Evolutionary conservation across 30 jellyfish, hydroid and myxozoan genomes (phyloP).

Genomic region (Turritopsis dohrnii): DNA sequence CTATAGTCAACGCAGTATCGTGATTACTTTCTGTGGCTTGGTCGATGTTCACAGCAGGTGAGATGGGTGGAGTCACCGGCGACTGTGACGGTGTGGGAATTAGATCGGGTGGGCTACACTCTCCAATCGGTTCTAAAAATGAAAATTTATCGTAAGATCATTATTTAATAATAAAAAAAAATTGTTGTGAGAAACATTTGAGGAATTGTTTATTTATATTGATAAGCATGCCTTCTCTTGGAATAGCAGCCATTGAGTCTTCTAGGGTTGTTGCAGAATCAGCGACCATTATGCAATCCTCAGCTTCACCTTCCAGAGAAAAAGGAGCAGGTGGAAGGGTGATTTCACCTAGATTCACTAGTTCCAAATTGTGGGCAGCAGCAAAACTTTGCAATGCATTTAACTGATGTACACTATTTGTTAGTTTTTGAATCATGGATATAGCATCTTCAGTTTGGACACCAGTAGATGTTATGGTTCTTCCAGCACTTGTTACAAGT

Average conservation of each 20-base stretch:
- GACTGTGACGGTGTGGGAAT: conserved; percentile 58
- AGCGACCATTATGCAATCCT: conserved; percentile 67
- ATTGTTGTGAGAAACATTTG: too few species aligned
- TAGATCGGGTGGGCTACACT: conserved; percentile 81
- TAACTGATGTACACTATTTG: conserved; percentile 92
- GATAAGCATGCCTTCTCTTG: conserved; percentile 64
- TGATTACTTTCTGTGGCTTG: conserved; percentile 97
- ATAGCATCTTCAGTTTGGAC: conserved; percentile 96
- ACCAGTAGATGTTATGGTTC: conserved; percentile 97
- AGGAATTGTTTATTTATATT: not conserved
- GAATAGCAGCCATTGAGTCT: conserved; percentile 78
- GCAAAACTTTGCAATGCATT: conserved; percentile 95
- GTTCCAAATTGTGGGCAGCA: conserved; percentile 93
- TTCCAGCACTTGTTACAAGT: conserved; percentile 51
- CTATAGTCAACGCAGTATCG: conserved; percentile 94
- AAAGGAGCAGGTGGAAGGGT: conserved; percentile 92
- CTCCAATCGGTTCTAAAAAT: conserved; percentile 90
- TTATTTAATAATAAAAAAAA: too few species aligned
- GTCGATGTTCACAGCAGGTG: conserved; percentile 76
- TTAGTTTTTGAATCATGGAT: conserved; percentile 87
- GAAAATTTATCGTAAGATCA: not conserved
- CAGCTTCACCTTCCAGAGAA: conserved; percentile 67
- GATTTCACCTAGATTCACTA: conserved; percentile 91
- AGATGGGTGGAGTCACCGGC: conserved; percentile 80
- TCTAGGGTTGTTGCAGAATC: conserved; percentile 75